phyloP scores from a whole-genome alignment of 2,797 vertebrate genomes.

The Tragopan temminckii region DNA sequence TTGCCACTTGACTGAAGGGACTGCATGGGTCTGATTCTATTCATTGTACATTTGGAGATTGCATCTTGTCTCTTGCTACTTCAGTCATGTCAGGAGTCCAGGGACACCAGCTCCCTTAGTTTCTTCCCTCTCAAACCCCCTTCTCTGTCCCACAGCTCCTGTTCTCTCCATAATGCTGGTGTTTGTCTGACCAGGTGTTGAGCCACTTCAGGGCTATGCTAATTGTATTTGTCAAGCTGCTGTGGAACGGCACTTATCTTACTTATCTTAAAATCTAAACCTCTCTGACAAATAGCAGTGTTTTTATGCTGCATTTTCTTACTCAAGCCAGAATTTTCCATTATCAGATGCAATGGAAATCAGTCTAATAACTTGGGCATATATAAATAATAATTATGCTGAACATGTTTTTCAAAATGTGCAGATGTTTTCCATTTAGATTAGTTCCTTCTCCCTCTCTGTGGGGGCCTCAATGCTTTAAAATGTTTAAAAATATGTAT shows the following conservation, averaged over 20 bases:
- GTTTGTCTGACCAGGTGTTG: background rate
- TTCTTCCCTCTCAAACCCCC: background rate
- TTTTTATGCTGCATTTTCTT: conserved; percentile 6
- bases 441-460: conserved; percentile 35
- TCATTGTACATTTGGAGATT: background rate
- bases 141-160: background rate
- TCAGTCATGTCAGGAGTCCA: background rate
- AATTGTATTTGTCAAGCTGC: conserved; percentile 2
- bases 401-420: conserved; percentile 29
- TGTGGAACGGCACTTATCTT: background rate
- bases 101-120: background rate
- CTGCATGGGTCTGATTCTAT: too few relatives aligned
- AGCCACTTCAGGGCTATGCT: background rate
- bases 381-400: conserved; percentile 46
- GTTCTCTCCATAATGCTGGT: background rate
- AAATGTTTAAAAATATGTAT: conserved; percentile 32
- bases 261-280: conserved; percentile 12
- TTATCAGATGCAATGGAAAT: conserved; percentile 1
- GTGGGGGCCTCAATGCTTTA: background rate
- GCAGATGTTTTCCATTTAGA: conserved; percentile 69
- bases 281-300: background rate
- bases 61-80: background rate
- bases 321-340: conserved; percentile 25
- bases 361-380: background rate
- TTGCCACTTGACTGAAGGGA: background rate